These are phyloP conservation scores for Ochotona curzoniae DNA, from an alignment of 2,113 vertebrate species.

Conservation along the genomic window DNA sequence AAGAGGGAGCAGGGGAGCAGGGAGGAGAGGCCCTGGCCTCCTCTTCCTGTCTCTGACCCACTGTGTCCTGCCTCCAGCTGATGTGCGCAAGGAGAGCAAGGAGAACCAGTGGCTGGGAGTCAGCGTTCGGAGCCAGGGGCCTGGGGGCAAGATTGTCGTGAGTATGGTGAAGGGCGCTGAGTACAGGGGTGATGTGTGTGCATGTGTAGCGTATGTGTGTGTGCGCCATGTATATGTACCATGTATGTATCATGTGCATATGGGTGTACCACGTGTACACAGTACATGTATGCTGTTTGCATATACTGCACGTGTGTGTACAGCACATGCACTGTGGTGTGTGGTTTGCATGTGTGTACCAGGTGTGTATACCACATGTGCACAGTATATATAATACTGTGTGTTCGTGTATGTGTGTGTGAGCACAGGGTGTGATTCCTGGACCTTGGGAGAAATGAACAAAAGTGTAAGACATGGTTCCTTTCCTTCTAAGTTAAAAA, in stretches of 20 bases:
- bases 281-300: neutral
- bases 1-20: fast-evolving
- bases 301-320: too few relatives aligned
- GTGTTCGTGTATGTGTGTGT: too few relatives aligned
- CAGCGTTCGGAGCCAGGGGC: constrained; percentile 95
- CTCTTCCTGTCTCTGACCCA: constrained; percentile 27
- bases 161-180: constrained; percentile 78
- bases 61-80: constrained; percentile 81
- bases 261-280: neutral
- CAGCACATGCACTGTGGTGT: too few relatives aligned
- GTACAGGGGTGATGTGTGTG: neutral
- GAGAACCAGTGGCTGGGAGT: constrained; percentile 98
- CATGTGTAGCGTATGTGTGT: too few relatives aligned
- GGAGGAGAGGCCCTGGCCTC: neutral
- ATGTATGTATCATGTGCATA: neutral
- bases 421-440: neutral
- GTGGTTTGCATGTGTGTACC: too few relatives aligned
- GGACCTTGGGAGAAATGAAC: neutral
- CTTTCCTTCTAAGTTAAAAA: neutral
- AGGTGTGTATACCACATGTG: too few relatives aligned
- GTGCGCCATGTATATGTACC: neutral
- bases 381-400: too few relatives aligned
- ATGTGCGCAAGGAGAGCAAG: constrained; percentile 91
- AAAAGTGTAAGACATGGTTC: neutral
- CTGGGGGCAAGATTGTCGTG: constrained; percentile 96